phyloP scores from a whole-genome alignment of 2,797 vertebrate species.

The Galaxias olidus region DNA sequence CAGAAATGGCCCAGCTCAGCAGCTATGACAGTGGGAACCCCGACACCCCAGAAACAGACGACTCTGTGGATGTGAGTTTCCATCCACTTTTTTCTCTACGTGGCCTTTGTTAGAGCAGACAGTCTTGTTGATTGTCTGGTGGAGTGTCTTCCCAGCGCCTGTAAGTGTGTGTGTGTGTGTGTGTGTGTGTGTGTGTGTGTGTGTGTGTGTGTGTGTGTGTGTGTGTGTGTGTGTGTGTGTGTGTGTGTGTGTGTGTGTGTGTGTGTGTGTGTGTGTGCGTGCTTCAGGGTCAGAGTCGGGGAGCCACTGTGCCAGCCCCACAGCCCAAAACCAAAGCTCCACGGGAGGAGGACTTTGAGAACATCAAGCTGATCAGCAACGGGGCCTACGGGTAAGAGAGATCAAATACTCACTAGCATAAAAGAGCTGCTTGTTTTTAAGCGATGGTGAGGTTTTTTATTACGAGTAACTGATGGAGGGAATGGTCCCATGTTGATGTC shows the following conservation, averaged over 20 bases:
- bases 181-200: slow-evolving; percentile 17
- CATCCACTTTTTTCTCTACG: not conserved
- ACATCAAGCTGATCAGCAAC: slow-evolving; percentile 96
- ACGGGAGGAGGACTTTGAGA: slow-evolving; percentile 94
- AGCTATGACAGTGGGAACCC: slow-evolving; percentile 90
- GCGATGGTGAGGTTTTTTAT: too few species aligned
- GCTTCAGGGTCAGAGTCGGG: slow-evolving; percentile 82
- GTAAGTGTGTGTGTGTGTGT: not conserved
- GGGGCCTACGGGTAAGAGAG: slow-evolving; percentile 90
- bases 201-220: slow-evolving; percentile 18
- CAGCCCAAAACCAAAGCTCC: slow-evolving; percentile 81
- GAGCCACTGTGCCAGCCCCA: slow-evolving; percentile 72
- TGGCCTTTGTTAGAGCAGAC: not conserved
- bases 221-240: slow-evolving; percentile 16
- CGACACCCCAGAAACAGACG: slow-evolving; percentile 93
- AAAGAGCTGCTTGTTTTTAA: too few species aligned
- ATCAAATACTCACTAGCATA: too few species aligned
- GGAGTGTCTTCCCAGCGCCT: not conserved
- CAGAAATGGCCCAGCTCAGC: slow-evolving; percentile 97
- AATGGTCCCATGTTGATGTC: too few species aligned
- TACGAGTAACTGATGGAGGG: too few species aligned
- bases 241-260: slow-evolving; percentile 17
- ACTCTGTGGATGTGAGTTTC: slow-evolving; percentile 85
- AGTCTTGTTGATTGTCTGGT: not conserved
- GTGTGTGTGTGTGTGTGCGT: slow-evolving; percentile 14